Evolutionary conservation across 2,113 vertebrate genomes (phyloP).

Genomic region (Cricetomys ansorgei): DNA sequence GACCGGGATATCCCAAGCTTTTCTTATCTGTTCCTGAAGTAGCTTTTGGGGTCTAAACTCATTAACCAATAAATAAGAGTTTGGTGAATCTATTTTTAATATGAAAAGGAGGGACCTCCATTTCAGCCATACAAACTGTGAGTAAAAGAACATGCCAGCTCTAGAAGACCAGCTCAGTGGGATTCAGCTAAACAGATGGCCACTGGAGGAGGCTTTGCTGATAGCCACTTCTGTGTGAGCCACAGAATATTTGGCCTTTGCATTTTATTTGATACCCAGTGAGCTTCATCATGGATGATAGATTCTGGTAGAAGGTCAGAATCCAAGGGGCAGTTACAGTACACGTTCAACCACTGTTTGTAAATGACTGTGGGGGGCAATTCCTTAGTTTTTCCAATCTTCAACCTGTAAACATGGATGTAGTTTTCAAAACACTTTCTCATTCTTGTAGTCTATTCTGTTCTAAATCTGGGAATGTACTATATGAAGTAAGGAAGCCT

Average conservation of each 20-base stretch:
- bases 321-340: neutral
- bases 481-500: neutral
- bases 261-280: conserved; percentile 46
- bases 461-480: neutral
- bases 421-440: neutral
- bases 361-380: neutral
- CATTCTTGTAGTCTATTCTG: conserved; percentile 10
- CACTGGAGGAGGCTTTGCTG: conserved; percentile 39
- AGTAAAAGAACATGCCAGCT: neutral
- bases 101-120: neutral
- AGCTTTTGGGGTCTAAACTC: neutral
- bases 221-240: neutral
- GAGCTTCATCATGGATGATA: neutral
- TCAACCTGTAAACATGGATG: neutral
- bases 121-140: conserved; percentile 4
- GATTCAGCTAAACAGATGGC: conserved; percentile 49
- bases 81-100: conserved; percentile 28
- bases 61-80: neutral
- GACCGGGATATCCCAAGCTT: neutral
- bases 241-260: conserved; percentile 44
- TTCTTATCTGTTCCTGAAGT: conserved; percentile 4
- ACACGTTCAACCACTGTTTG: neutral
- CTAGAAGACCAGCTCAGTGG: neutral
- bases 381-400: conserved; percentile 31
- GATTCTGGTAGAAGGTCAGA: neutral